Evolutionary conservation across 2,888 invertebrate species (phyloP).

Genomic region (Hypolimnas misippus): DNA sequence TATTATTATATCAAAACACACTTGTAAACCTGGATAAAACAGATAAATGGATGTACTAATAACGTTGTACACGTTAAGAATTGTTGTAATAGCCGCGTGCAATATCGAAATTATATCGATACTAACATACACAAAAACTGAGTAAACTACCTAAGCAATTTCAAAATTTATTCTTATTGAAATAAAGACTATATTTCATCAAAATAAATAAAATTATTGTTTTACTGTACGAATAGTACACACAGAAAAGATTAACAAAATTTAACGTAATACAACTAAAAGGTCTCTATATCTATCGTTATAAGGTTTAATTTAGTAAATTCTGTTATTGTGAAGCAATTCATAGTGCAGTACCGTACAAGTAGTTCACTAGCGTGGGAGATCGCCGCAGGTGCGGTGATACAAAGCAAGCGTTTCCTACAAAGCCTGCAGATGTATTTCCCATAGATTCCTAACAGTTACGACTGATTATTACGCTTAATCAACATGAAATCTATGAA

Average conservation of each 20-base stretch:
- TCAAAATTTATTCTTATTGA: background rate
- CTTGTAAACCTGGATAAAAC: background rate
- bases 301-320: conserved; percentile 25
- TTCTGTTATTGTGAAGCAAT: background rate
- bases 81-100: conserved; percentile 25
- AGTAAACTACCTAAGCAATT: background rate
- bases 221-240: conserved; percentile 20
- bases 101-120: conserved; percentile 8
- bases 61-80: conserved; percentile 18
- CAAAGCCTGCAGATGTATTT: conserved; percentile 68
- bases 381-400: conserved; percentile 72
- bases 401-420: conserved; percentile 65
- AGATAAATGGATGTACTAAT: background rate
- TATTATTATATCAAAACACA: background rate
- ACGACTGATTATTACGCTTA: conserved; percentile 3
- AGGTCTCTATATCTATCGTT: conserved; percentile 2
- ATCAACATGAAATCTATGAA: conserved; percentile 4
- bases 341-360: conserved; percentile 34
- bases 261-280: background rate
- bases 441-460: conserved; percentile 49
- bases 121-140: background rate
- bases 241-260: background rate
- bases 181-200: conserved; percentile 8
- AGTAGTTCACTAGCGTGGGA: conserved; percentile 71
- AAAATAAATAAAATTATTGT: background rate